These are phyloP conservation scores for Phymorhynchus buccinoides DNA, from an alignment of 1,140 invertebrate species.

Conservation along the genomic window DNA sequence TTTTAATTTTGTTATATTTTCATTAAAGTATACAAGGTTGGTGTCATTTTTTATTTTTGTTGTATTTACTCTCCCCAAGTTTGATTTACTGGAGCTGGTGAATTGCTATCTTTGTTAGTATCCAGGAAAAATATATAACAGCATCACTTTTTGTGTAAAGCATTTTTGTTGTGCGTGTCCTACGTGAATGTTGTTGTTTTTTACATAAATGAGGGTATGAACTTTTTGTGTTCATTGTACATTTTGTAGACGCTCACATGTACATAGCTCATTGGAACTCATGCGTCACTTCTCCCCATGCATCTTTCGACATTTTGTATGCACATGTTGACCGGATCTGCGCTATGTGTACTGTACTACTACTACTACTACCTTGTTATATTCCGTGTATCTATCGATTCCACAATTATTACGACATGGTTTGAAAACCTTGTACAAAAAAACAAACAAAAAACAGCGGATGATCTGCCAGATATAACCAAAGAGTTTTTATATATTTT, in stretches of 20 bases:
- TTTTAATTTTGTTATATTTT: neutral
- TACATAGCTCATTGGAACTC: neutral
- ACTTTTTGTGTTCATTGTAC: neutral
- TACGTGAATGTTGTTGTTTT: neutral
- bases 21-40: neutral
- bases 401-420: conserved; percentile 17
- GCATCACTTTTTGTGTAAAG: neutral
- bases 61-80: neutral
- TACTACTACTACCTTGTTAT: conserved; percentile 24
- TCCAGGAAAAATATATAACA: neutral
- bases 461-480: conserved; percentile 41
- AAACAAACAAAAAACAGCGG: neutral
- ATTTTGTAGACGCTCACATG: neutral
- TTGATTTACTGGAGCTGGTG: conserved; percentile 2
- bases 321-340: neutral
- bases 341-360: neutral
- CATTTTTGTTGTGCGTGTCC: neutral
- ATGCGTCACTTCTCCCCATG: neutral
- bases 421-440: neutral
- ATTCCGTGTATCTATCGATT: conserved; percentile 5
- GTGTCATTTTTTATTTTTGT: neutral
- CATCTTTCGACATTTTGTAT: neutral
- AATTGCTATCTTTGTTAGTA: neutral
- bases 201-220: neutral
- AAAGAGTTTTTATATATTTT: conserved; percentile 44